Conservation (phyloP, 2,888 invertebrate species). For the Drosophila paucipuncta region DNA sequence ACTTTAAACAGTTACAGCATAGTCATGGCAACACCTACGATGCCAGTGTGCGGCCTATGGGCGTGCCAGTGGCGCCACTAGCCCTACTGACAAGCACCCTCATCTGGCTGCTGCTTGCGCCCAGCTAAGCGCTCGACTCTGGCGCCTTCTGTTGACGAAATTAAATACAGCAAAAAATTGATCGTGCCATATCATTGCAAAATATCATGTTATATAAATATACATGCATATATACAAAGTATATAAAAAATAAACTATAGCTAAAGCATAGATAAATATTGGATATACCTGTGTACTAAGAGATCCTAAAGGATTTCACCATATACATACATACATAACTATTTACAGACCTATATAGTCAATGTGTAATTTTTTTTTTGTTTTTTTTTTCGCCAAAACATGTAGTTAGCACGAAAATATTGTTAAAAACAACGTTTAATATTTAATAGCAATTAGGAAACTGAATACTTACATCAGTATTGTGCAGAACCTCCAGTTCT, state of each 20-base stretch:
- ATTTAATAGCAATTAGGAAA: slow-evolving; percentile 36
- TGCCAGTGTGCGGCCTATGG: slow-evolving; percentile 27
- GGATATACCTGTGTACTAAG: slow-evolving; percentile 28
- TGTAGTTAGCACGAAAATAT: slow-evolving; percentile 53
- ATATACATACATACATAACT: slow-evolving; percentile 19
- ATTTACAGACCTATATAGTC: slow-evolving; percentile 20
- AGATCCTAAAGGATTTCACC: slow-evolving; percentile 27
- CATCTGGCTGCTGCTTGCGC: slow-evolving; percentile 49
- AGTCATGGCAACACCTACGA: slow-evolving; percentile 38
- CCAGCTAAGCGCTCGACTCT: slow-evolving; percentile 56
- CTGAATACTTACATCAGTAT: slow-evolving; percentile 13
- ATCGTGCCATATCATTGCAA: slow-evolving; percentile 78
- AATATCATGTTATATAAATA: slow-evolving; percentile 62
- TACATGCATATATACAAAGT: slow-evolving; percentile 43
- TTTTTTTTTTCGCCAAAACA: slow-evolving; percentile 29
- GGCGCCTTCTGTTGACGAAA: slow-evolving; percentile 5
- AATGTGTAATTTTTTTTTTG: slow-evolving; percentile 9
- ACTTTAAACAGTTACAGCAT: slow-evolving; percentile 65
- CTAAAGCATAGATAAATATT: slow-evolving; percentile 30
- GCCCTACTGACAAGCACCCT: slow-evolving; percentile 37
- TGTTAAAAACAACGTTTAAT: slow-evolving; percentile 42
- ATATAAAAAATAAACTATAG: slow-evolving; percentile 26
- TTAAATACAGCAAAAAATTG: slow-evolving; percentile 21
- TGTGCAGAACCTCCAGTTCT: not conserved
- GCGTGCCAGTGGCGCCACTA: slow-evolving; percentile 39